A percentile compares a stretch with the other conserved stretches of the same genome.
These are phyloP conservation scores for Monochamus alternatus DNA, from an alignment of 2,888 invertebrate genomes.

Conservation along the genomic window DNA sequence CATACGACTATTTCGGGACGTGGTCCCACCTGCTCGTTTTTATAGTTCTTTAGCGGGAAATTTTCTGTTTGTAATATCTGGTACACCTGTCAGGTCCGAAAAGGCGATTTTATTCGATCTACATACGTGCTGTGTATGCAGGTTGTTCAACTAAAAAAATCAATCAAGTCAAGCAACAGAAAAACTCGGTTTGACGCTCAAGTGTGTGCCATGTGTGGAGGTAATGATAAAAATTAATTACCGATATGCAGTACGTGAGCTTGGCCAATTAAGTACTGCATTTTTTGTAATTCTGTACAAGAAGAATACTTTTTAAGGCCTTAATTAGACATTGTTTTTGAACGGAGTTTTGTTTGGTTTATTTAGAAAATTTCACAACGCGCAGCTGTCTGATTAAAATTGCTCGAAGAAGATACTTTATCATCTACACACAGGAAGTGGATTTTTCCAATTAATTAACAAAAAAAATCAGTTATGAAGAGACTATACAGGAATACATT, in stretches of 20 bases:
- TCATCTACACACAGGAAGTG: too few species aligned
- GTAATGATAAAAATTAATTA: constrained; percentile 31
- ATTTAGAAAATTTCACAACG: background rate
- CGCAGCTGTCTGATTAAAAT: background rate
- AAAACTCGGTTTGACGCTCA: constrained; percentile 19
- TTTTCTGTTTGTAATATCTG: constrained; percentile 20
- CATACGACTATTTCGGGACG: constrained; percentile 29
- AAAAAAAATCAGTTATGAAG: too few species aligned
- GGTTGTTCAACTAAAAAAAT: constrained; percentile 24
- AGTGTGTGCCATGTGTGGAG: constrained; percentile 13
- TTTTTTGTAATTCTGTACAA: background rate
- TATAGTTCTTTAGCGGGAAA: constrained; percentile 32
- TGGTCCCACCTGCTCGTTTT: constrained; percentile 32
- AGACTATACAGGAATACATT: too few species aligned
- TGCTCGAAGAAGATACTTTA: too few species aligned
- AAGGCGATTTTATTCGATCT: constrained; percentile 25
- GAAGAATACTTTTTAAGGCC: background rate
- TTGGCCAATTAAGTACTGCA: background rate
- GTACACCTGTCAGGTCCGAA: constrained; percentile 32
- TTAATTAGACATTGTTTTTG: constrained; percentile 1
- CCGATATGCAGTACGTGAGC: constrained; percentile 23
- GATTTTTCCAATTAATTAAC: too few species aligned
- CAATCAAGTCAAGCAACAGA: constrained; percentile 31
- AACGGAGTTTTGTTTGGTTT: background rate
- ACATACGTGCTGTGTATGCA: constrained; percentile 25